Percentiles rank a stretch among this genome's conserved stretches.
Conservation (phyloP, 1,140 invertebrate genomes). For the Leptinotarsa texana region DNA sequence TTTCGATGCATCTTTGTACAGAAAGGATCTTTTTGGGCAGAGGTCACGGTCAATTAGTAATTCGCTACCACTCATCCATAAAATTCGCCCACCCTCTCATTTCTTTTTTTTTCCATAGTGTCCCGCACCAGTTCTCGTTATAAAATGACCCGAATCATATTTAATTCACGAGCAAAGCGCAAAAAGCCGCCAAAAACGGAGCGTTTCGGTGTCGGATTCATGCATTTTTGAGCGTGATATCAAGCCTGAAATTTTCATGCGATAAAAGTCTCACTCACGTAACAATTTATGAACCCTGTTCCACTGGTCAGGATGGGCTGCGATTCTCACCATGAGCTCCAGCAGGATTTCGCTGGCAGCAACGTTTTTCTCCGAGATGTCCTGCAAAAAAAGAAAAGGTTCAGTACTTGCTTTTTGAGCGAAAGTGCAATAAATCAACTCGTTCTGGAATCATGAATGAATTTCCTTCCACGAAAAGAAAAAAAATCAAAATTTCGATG, state of each 20-base stretch:
- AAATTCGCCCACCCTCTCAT: too few species aligned
- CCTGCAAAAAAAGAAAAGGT: constrained; percentile 7
- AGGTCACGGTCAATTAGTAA: too few species aligned
- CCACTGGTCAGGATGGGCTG: constrained; percentile 50
- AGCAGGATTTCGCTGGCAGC: constrained; percentile 48
- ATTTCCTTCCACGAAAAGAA: too few species aligned
- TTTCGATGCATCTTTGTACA: too few species aligned
- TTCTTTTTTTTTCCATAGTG: too few species aligned
- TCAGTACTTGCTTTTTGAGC: too few species aligned
- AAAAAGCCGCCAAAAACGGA: background rate
- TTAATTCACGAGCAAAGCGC: background rate
- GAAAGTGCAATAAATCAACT: too few species aligned
- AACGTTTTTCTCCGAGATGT: constrained; percentile 3
- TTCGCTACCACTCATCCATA: too few species aligned
- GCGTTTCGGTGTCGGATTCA: background rate
- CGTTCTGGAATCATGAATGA: too few species aligned
- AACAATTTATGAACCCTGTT: constrained; percentile 47
- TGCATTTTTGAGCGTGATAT: background rate
- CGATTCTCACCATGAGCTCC: constrained; percentile 50
- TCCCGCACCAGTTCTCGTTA: too few species aligned
- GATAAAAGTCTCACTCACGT: constrained; percentile 38
- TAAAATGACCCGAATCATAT: background rate
- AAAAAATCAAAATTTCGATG: too few species aligned
- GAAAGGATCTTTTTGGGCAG: too few species aligned
- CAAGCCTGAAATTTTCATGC: background rate